phyloP scores from a whole-genome alignment of 1,140 invertebrate species.

The Phymastichus coffea region DNA sequence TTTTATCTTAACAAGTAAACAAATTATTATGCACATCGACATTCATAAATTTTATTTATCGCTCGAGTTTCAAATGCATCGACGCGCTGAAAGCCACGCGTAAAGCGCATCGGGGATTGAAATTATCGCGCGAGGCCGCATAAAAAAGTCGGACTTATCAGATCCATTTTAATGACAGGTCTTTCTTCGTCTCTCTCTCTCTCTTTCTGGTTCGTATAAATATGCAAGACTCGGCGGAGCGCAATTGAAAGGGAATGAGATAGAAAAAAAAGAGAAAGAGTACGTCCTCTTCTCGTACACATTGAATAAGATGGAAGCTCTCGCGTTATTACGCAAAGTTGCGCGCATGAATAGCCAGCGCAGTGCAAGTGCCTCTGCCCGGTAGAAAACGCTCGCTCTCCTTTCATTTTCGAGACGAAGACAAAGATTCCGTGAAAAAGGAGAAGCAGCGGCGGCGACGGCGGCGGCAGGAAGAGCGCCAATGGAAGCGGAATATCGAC shows the following conservation, averaged over 20 bases:
- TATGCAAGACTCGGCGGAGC: slow-evolving; percentile 1
- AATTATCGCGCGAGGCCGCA: neutral
- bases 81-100: neutral
- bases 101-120: slow-evolving; percentile 1
- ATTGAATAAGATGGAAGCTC: neutral
- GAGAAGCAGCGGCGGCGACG: no score
- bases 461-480: no score
- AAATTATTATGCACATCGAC: no score
- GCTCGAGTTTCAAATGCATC: no score
- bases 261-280: neutral
- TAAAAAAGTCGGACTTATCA: neutral
- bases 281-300: neutral
- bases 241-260: slow-evolving; percentile 1
- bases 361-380: neutral
- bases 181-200: neutral
- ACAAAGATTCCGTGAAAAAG: slow-evolving; percentile 31
- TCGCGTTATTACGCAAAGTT: slow-evolving; percentile 20
- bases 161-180: slow-evolving; percentile 16
- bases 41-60: no score
- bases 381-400: slow-evolving; percentile 22
- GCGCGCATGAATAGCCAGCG: slow-evolving; percentile 10
- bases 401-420: slow-evolving; percentile 35
- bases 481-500: slow-evolving; percentile 39
- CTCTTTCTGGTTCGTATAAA: no score
- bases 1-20: no score